Evolutionary conservation across 2,888 invertebrate species (phyloP), one percentile per base, ranked within the genome.

Genomic region (Bellardia bayeri): DNA sequence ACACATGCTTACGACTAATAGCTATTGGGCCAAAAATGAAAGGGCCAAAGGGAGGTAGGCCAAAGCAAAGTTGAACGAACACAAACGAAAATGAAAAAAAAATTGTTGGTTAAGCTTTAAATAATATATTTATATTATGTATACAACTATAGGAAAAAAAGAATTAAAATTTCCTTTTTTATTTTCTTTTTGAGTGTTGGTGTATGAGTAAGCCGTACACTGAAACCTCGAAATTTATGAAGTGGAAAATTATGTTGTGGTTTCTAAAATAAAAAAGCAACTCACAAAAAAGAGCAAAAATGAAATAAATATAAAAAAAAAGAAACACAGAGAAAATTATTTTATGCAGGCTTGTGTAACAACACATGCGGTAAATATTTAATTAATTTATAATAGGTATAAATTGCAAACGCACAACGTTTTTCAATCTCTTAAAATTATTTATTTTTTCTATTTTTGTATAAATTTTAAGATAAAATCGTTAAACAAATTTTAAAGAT

Each of bases 181-280:
- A 64, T 72, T 81, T 13, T 58, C 33, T 23, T 51, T 72, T 66
- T 63, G 63, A 33, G 23, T 42, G 54, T 42, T 7, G 58, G 82
- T 86, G 69, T 76, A 63, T 79, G 6, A 63, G 37, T 64, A 14
- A 16, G 66, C 63, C 63, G 33, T 56, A 14, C 64, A 68, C 49
- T 74, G 42, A 75, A 80, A 16, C 66, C 58, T 63, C 72, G 56
- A 74, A 84, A 69, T 82, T 85, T 87, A 79, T 82, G 82, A 87
- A 87, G 81, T 84, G 84, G 82, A 82, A 85, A 85, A 87, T 85
- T 72, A 69, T 85, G 82, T 87, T 85, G 87, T 74, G 85, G 82
- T 79, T 79, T 78, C 56, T 42, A 74, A 78, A 76, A 63, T 13
- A 76, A 71, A 79, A 74, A 56, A 30, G 11, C 54, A 2, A 16